Base-by-base conservation (phyloP, 2,113 vertebrate species). In the Fulica atra region DNA sequence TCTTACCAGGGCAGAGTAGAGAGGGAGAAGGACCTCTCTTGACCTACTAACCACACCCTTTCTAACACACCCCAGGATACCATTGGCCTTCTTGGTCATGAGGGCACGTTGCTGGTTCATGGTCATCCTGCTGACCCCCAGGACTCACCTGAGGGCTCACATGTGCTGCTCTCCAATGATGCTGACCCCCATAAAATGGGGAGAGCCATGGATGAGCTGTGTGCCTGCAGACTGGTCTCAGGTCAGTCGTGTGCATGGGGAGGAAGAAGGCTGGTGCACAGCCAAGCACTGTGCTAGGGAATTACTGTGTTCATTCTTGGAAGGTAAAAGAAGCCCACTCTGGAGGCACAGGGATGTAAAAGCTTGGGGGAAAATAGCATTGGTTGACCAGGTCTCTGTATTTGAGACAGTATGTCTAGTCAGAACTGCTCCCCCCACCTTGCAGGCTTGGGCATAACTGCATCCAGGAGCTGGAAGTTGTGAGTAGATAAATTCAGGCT, bases 281-380 rank as follows among this genome's bases (percentile, higher is more conserved):
- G 63, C 51, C 51, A 2, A 3, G n/a, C 4, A 5, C 24, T 53
- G 71, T 5, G 16, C 18, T 6, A 7, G 36, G 50, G 21, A 60
- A 40, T 53, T 68, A 3, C 3, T 33, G 1, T 63, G 80, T 73
- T 33, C 50, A 69, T 61, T 56, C 11, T 68, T 16, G 2, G 6
- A 1, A 11, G 19, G 20, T 36, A 21, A 40, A 80, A 85, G 35
- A 0, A 54, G 16, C 9, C 23, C 7, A 3, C 46, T 88, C 35
- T 68, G 2, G 1, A 78, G 48, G 29, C 56, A 21, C 0, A 0
- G 33, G 68, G 38, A 6, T 65, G 48, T 19, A 53, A 73, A 71
- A 86, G 11, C 68, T 68, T 20, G 64, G 57, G 54, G 24, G 2
- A 28, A 74, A 92, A 35, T 29, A 35, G 6, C n/a, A 3, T 50